phyloP scores from a whole-genome alignment of 2,888 invertebrate genomes.

The Hemistola chrysoprasaria region DNA sequence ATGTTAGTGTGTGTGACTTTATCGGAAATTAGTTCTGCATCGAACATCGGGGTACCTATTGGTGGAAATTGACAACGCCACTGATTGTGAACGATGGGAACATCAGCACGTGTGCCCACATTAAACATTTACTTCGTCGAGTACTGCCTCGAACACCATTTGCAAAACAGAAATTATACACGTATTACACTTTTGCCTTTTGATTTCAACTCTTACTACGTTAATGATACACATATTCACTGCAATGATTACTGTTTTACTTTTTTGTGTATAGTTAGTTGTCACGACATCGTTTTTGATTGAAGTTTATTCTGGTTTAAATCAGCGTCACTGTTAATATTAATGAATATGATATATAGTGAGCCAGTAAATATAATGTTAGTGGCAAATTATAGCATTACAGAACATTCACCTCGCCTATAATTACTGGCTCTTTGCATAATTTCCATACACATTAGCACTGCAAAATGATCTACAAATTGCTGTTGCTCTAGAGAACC shows the following conservation, averaged over 20 bases:
- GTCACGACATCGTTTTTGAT: slow-evolving; percentile 18
- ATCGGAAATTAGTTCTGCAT: slow-evolving; percentile 76
- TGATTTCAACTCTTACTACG: slow-evolving; percentile 45
- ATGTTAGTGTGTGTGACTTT: slow-evolving; percentile 58
- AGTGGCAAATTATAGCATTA: slow-evolving; percentile 61
- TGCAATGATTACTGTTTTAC: slow-evolving; percentile 30
- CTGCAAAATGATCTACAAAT: slow-evolving; percentile 72
- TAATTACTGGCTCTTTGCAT: slow-evolving; percentile 73
- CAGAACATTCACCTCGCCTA: slow-evolving; percentile 64
- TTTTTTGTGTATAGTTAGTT: slow-evolving; percentile 9
- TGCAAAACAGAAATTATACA: slow-evolving; percentile 62
- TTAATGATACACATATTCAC: slow-evolving; percentile 42
- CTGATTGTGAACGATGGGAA: slow-evolving; percentile 68
- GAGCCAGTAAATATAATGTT: slow-evolving; percentile 38
- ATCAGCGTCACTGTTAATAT: slow-evolving; percentile 9
- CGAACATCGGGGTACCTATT: slow-evolving; percentile 55
- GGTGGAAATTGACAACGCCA: slow-evolving; percentile 67
- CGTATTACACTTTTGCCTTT: slow-evolving; percentile 42
- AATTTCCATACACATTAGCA: slow-evolving; percentile 76
- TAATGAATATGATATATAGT: slow-evolving; percentile 18
- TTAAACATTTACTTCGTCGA: slow-evolving; percentile 62
- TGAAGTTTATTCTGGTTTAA: slow-evolving; percentile 15
- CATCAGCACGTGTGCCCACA: slow-evolving; percentile 62
- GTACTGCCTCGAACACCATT: slow-evolving; percentile 45
- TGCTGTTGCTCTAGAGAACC: slow-evolving; percentile 60